Base-by-base conservation (phyloP, 2,113 vertebrate genomes). In the Pedetes capensis region DNA sequence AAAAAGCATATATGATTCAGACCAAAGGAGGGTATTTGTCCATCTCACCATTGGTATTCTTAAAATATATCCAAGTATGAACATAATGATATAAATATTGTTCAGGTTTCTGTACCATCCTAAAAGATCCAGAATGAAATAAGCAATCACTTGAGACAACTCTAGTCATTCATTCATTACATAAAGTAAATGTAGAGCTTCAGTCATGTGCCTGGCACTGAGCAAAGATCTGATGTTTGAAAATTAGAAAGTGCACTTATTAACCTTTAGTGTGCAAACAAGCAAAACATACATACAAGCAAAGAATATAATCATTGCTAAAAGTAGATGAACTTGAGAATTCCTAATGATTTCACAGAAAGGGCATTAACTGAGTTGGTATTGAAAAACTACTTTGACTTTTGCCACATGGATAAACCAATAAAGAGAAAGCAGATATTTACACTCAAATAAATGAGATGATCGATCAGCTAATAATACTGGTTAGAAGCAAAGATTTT, bases 1-100 rank as follows among this genome's bases (percentile, higher is more conserved):
- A 55, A 95, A 88, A 94, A 74, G 4, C 57, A 32, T 72, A 25
- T 81, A 95, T 34, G 5, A 92, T 88, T 93, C 39, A 82, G 25
- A 90, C 8, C 20, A 87, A 61, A 91, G 2, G 10, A 79, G n/a
- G 74, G 49, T 85, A 29, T 89, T 64, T 93, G 66, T 68, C 34
- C 25, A 86, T 88, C 8, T 78, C 39, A n/a, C 89, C 32, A 78
- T 8, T 78, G 27, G 18, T 57, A 59, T 72, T 82, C 13, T 79
- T 85, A 90, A 93, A 81, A 82, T 81, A 79, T 34, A 2, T 39
- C 78, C 18, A 82, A 86, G 34, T 53, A n/a, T 63, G n/a, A 85
- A 39, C 18, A 92, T 9, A 61, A 57, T 51, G 51, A 55, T 12
- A 81, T 53, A 87, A 95, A 85, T 27, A 11, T 63, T 92, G 6